phyloP scores from a whole-genome alignment of 2,888 invertebrate genomes.

The Odontothrips loti region DNA sequence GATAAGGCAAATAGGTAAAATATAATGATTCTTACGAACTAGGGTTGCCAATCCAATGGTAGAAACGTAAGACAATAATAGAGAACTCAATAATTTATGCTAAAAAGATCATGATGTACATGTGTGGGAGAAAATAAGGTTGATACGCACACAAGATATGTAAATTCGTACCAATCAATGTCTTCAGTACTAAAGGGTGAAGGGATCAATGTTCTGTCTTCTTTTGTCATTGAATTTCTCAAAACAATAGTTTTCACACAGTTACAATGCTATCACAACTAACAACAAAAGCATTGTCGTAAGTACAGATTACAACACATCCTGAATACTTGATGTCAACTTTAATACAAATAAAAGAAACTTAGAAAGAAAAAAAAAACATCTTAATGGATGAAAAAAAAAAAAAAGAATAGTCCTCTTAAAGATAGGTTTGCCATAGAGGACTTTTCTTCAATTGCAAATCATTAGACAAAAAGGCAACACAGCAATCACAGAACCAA shows the following conservation, averaged over 20 bases:
- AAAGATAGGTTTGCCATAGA: too few species aligned
- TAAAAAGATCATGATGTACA: not conserved
- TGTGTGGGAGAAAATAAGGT: not conserved
- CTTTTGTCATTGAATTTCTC: not conserved
- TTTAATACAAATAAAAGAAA: not conserved
- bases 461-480: too few species aligned
- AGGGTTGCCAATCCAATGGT: slow-evolving; percentile 14
- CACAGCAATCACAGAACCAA: not conserved
- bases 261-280: not conserved
- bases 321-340: not conserved
- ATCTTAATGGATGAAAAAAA: not conserved
- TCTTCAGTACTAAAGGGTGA: not conserved
- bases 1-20: slow-evolving; percentile 12
- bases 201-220: not conserved
- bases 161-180: not conserved
- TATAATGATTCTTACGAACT: slow-evolving; percentile 10
- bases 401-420: not conserved
- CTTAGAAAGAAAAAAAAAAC: not conserved
- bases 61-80: not conserved
- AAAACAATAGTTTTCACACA: not conserved
- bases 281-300: not conserved
- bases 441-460: too few species aligned
- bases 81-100: not conserved
- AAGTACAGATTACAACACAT: not conserved
- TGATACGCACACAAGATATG: slow-evolving; percentile 20